Evolutionary conservation across 1,140 invertebrate genomes (phyloP).

Genomic region (Pseudomyrmex cubaensis): DNA sequence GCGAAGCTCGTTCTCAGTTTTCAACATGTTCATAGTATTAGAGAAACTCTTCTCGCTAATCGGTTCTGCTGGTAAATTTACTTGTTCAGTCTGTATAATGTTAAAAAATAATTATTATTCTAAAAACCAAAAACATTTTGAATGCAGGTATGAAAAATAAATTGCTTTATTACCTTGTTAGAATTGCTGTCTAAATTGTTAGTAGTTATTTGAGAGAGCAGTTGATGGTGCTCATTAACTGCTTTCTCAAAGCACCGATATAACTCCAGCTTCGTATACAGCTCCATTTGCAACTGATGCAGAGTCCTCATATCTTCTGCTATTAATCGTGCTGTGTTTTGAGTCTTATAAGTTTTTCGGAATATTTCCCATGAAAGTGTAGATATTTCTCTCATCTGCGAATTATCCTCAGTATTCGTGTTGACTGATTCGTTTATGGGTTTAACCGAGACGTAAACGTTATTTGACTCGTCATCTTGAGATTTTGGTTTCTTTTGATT

Average conservation of each 20-base stretch:
- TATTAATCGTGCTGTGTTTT: too few relatives aligned
- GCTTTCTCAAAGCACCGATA: too few relatives aligned
- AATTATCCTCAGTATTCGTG: background rate
- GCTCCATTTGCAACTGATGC: too few relatives aligned
- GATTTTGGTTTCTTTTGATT: slow-evolving; percentile 5
- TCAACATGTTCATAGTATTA: background rate
- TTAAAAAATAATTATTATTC: background rate
- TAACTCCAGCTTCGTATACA: too few relatives aligned
- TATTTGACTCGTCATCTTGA: slow-evolving; percentile 30
- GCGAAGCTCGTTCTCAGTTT: slow-evolving; percentile 42
- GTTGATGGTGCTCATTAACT: background rate
- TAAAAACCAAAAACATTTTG: background rate
- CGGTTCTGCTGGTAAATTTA: background rate
- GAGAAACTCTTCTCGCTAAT: too few relatives aligned
- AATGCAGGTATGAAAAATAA: background rate
- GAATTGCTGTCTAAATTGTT: background rate
- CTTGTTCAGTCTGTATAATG: background rate
- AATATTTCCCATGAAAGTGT: too few relatives aligned
- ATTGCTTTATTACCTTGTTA: background rate
- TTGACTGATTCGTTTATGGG: slow-evolving; percentile 7
- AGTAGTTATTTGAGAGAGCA: background rate
- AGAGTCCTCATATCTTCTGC: too few relatives aligned
- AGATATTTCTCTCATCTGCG: background rate
- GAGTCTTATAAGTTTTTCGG: too few relatives aligned
- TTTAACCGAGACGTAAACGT: slow-evolving; percentile 8